These are phyloP conservation scores for Metridium senile DNA, from an alignment of 92 coral and sea anemone species.

Conservation along the genomic window DNA sequence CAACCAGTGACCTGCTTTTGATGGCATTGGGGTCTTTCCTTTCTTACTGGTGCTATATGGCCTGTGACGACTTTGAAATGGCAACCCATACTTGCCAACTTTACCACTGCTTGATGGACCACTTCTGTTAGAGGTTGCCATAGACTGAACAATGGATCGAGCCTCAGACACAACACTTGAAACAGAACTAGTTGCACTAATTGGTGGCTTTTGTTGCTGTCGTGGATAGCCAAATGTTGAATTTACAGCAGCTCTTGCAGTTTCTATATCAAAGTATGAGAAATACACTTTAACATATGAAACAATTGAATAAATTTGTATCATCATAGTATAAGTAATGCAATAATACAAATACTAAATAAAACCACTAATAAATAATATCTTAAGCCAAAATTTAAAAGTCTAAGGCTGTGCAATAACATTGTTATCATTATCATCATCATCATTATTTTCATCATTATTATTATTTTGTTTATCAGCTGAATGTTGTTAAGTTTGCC, in stretches of 20 bases:
- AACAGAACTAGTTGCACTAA: neutral
- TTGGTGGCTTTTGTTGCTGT: conserved; percentile 25
- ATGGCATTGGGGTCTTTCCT: conserved; percentile 41
- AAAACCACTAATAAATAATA: no score
- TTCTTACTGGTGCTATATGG: conserved; percentile 8
- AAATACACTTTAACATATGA: no score
- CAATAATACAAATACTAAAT: no score
- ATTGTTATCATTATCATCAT: no score
- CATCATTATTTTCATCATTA: no score
- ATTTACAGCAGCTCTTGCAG: conserved; percentile 46
- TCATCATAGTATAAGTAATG: no score
- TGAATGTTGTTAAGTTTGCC: no score
- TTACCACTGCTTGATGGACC: conserved; percentile 14
- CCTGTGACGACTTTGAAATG: conserved; percentile 12
- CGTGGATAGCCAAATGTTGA: conserved; percentile 40
- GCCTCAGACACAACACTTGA: conserved; percentile 25
- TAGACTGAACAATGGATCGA: conserved; percentile 30
- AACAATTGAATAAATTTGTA: no score
- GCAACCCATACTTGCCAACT: conserved; percentile 35
- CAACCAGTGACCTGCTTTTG: conserved; percentile 41
- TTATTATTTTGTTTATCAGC: no score
- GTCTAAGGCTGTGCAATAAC: no score
- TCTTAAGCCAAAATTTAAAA: no score
- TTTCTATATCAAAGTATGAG: neutral
- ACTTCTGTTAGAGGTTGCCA: conserved; percentile 35